Evolutionary conservation across 2,888 invertebrate species (phyloP).

Genomic region (Gortyna flavago): DNA sequence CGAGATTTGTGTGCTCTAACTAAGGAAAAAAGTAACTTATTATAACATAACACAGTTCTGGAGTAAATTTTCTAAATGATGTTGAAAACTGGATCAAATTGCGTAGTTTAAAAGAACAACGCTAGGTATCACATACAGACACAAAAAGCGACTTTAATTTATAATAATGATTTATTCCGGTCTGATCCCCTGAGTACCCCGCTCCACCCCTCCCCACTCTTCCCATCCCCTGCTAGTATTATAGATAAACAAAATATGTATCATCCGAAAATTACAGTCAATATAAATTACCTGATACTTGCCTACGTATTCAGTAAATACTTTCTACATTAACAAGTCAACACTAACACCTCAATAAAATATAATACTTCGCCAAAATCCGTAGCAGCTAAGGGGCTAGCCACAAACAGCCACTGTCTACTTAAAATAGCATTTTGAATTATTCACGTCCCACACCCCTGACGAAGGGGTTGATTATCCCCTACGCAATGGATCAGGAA

Average conservation of each 20-base stretch:
- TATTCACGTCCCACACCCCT: slow-evolving; percentile 78
- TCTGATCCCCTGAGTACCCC: too few relatives aligned
- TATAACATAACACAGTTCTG: too few relatives aligned
- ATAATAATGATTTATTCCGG: too few relatives aligned
- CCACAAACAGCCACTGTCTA: slow-evolving; percentile 71
- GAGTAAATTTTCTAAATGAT: too few relatives aligned
- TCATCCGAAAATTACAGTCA: background rate
- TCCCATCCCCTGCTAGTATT: too few relatives aligned
- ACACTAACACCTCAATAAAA: slow-evolving; percentile 58
- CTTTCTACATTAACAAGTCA: slow-evolving; percentile 39
- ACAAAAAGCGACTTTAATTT: too few relatives aligned
- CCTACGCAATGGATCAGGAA: slow-evolving; percentile 77
- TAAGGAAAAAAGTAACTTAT: background rate
- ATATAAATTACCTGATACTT: background rate
- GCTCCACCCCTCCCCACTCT: too few relatives aligned
- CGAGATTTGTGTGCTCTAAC: too few relatives aligned
- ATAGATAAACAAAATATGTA: background rate
- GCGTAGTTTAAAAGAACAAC: too few relatives aligned
- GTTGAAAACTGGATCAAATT: too few relatives aligned
- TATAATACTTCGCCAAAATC: slow-evolving; percentile 58
- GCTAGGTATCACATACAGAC: too few relatives aligned
- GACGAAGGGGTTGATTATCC: slow-evolving; percentile 79
- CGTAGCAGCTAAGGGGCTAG: slow-evolving; percentile 57
- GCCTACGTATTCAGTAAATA: background rate
- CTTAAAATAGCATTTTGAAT: slow-evolving; percentile 80